Evolutionary conservation across 2,888 invertebrate species (phyloP).

Genomic region (Calameuta pallipes): DNA sequence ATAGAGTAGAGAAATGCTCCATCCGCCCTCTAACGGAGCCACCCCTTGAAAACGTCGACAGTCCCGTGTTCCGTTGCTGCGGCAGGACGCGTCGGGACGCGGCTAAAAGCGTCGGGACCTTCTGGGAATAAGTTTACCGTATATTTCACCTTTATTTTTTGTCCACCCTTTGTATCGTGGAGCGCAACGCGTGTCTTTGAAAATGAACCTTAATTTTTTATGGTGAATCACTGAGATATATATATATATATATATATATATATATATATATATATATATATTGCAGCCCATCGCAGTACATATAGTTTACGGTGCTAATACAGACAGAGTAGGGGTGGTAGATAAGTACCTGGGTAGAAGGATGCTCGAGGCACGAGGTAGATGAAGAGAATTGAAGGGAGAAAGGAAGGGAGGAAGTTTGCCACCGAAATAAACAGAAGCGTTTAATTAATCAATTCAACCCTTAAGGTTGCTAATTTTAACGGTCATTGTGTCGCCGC

Average conservation of each 20-base stretch:
- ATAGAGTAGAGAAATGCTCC: constrained; percentile 56
- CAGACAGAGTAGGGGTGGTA: neutral
- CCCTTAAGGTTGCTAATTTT: neutral
- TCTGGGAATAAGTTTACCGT: neutral
- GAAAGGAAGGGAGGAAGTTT: neutral
- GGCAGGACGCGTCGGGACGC: neutral
- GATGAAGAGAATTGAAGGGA: neutral
- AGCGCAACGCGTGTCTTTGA: neutral
- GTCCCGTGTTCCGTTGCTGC: neutral
- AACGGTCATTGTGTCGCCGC: neutral
- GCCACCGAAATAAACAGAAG: neutral
- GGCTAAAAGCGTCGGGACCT: neutral
- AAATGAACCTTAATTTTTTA: neutral
- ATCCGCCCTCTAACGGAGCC: constrained; percentile 42
- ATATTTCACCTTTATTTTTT: neutral
- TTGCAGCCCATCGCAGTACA: too few species aligned
- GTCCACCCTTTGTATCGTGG: neutral
- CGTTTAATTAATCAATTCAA: neutral
- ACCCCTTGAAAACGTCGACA: constrained; percentile 13
- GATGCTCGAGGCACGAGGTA: neutral
- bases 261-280: neutral
- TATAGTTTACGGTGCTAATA: neutral
- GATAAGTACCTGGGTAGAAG: neutral
- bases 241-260: too few species aligned
- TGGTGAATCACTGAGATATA: neutral